A percentile compares a stretch with the other conserved stretches of the same genome.
These are phyloP conservation scores for Hemithea aestivaria DNA, from an alignment of 2,888 invertebrate species.

Conservation along the genomic window DNA sequence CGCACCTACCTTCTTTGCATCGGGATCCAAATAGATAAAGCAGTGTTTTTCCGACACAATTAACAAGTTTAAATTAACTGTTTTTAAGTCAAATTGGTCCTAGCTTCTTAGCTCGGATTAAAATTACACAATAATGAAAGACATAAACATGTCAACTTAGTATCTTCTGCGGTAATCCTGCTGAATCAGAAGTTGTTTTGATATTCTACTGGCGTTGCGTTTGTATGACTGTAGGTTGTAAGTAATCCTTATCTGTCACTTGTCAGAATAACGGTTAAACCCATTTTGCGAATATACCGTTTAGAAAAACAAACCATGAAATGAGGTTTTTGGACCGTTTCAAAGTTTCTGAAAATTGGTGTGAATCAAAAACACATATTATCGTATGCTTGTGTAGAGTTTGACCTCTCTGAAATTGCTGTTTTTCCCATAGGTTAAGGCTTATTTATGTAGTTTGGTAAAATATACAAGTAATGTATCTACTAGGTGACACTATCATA, in stretches of 20 bases:
- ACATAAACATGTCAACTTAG: no score
- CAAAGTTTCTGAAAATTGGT: constrained; percentile 8
- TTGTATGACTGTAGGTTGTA: constrained; percentile 55
- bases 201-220: constrained; percentile 55
- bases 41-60: no score
- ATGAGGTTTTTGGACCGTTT: constrained; percentile 57
- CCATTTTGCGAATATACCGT: constrained; percentile 65
- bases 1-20: no score
- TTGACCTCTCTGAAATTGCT: neutral
- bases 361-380: constrained; percentile 1
- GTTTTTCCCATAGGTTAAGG: neutral
- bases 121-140: no score
- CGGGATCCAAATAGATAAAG: no score
- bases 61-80: no score
- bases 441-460: no score
- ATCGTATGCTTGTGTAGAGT: constrained; percentile 1
- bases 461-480: no score
- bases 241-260: constrained; percentile 62
- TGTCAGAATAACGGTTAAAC: constrained; percentile 61
- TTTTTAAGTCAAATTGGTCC: no score
- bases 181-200: constrained; percentile 51
- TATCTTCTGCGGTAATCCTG: no score
- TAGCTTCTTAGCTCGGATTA: no score
- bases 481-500: no score
- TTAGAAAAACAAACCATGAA: constrained; percentile 53